These are phyloP conservation scores for Stenchaetothrips biformis DNA, from an alignment of 2,888 invertebrate genomes.

Conservation along the genomic window DNA sequence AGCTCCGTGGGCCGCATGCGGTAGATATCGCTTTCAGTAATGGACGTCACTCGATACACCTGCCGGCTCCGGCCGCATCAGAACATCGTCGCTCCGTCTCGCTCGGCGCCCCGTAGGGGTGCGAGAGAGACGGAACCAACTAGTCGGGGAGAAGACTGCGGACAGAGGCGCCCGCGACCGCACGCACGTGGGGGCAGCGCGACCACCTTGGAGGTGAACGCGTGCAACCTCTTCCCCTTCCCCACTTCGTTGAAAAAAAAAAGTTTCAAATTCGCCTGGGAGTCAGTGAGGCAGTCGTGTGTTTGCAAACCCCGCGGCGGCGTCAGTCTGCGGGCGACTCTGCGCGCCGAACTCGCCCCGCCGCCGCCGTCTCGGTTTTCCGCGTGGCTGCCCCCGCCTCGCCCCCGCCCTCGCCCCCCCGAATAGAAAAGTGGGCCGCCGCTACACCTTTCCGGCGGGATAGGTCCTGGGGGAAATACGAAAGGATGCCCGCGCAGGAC, in stretches of 20 bases:
- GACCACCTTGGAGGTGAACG: no score
- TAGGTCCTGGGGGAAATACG: background rate
- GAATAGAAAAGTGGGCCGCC: background rate
- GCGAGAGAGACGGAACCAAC: no score
- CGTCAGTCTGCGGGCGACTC: background rate
- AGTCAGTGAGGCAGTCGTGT: no score
- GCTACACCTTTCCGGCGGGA: background rate
- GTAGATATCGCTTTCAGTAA: slow-evolving; percentile 11
- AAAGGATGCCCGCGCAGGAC: slow-evolving; percentile 32
- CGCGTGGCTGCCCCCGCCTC: background rate
- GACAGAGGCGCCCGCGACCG: no score
- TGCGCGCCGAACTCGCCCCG: background rate
- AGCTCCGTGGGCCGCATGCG: background rate
- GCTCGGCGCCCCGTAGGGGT: no score
- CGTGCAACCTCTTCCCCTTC: no score
- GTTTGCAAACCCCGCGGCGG: background rate
- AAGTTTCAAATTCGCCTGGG: no score
- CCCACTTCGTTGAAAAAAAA: no score
- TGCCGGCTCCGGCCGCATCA: background rate
- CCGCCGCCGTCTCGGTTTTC: background rate
- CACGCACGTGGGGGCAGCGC: no score
- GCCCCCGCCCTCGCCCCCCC: background rate
- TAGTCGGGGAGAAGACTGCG: no score
- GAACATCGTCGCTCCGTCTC: background rate
- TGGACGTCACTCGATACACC: background rate